Evolutionary conservation across 2,113 vertebrate species (phyloP).

Genomic region (Pongo abelii): DNA sequence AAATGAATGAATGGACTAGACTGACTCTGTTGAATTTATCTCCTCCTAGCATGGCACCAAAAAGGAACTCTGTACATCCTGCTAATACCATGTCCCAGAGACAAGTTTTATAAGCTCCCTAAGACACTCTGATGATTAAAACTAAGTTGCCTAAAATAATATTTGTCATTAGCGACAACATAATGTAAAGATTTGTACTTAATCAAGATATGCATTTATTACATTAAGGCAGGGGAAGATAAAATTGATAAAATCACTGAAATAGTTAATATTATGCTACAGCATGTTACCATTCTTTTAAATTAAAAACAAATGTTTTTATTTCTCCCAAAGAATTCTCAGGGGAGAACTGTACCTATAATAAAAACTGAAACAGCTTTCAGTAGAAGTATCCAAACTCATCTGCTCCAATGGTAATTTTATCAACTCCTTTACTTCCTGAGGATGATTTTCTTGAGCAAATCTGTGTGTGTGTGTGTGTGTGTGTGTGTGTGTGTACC

Average conservation of each 20-base stretch:
- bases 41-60: not conserved
- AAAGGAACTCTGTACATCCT: not conserved
- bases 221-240: not conserved
- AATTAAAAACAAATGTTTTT: not conserved
- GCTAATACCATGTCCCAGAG: not conserved
- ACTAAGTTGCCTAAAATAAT: not conserved
- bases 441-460: not conserved
- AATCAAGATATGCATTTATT: constrained; percentile 14
- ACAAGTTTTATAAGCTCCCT: not conserved
- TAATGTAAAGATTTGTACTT: constrained; percentile 6
- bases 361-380: constrained; percentile 12
- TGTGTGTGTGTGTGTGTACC: not conserved
- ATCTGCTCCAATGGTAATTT: not conserved
- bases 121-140: not conserved
- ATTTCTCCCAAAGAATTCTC: constrained; percentile 7
- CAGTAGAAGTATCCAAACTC: not conserved
- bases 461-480: not conserved
- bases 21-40: not conserved
- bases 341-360: not conserved
- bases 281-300: not conserved
- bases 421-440: not conserved
- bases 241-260: not conserved
- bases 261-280: not conserved
- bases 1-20: not conserved
- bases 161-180: not conserved